These are phyloP conservation scores for Phyllopteryx taeniolatus DNA, from an alignment of 2,113 vertebrate species.

Conservation along the genomic window DNA sequence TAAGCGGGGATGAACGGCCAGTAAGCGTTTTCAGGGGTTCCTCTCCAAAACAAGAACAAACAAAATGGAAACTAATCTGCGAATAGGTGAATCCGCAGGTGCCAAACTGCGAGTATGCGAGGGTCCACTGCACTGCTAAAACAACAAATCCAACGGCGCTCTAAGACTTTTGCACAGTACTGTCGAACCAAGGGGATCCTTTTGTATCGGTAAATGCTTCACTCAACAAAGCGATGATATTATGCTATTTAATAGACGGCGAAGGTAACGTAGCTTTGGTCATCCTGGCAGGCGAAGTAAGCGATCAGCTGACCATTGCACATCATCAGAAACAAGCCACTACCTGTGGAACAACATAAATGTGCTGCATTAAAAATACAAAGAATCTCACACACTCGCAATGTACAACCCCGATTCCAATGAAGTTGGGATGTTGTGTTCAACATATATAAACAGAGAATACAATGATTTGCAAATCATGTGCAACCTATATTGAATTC, in stretches of 20 bases:
- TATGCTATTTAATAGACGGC: conserved; percentile 52
- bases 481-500: too few relatives aligned
- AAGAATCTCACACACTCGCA: background rate
- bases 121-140: too few relatives aligned
- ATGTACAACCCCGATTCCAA: background rate
- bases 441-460: too few relatives aligned
- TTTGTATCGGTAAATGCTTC: background rate
- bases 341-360: conserved; percentile 47
- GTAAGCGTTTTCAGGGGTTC: too few relatives aligned
- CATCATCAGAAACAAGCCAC: conserved; percentile 76
- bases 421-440: background rate
- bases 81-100: too few relatives aligned
- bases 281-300: conserved; percentile 69
- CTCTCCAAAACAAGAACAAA: too few relatives aligned
- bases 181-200: background rate
- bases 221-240: background rate
- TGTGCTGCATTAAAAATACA: too few relatives aligned
- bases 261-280: conserved; percentile 56
- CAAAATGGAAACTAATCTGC: too few relatives aligned
- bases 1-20: too few relatives aligned
- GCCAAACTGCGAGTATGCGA: too few relatives aligned
- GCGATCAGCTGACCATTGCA: conserved; percentile 74
- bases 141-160: conserved; percentile 16
- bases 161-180: background rate
- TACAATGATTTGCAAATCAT: too few relatives aligned